Evolutionary conservation across 2,888 invertebrate species (phyloP), one percentile per base, ranked within the genome.

Genomic region (Megamerina dolium): DNA sequence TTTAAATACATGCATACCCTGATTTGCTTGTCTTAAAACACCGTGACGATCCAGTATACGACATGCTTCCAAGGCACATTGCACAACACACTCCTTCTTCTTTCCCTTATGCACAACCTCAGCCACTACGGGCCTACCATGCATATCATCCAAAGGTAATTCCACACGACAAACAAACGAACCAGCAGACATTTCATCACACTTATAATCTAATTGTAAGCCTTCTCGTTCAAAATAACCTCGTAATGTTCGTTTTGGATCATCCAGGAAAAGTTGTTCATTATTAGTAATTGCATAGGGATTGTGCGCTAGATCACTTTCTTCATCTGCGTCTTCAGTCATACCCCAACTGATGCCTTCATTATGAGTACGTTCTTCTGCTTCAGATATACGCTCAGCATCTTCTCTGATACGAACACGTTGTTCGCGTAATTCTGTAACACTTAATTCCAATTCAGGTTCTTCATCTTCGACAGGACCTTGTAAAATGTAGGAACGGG

Each of bases 151-250:
- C 12, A 94, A 73, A 0, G 94, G 94, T 9, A 95, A 67, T 59
- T 82, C 81, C 1, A 84, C 80, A 46, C 90, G 86, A 71, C 96
- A 96, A 0, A 86, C 73, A 64, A 87, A 93, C 63, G 91, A 89
- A 0, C 90, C 93, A 16, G 80, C 78, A 0, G 88, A 87, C 55
- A 85, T 81, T 60, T 96, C 95, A 52, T 85, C 83, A 30, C 90
- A 87, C 55, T 90, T 80, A 63, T 95, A 96, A 33, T 83, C 83
- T 26, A 93, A 74, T 47, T 91, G 87, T 37, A 83, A 78, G 0
- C 95, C 81, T 72, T 97, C 96, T 42, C 96, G 76, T 66, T 97
- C 97, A 69, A 91, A 96, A 77, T 88, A 97, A 0, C 93, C 91
- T 37, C 90, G 76, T 13, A 99, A 70, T 0, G 94, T 90, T 68